phyloP scores from a whole-genome alignment of 2,113 vertebrate species.

The Sorex fumeus region DNA sequence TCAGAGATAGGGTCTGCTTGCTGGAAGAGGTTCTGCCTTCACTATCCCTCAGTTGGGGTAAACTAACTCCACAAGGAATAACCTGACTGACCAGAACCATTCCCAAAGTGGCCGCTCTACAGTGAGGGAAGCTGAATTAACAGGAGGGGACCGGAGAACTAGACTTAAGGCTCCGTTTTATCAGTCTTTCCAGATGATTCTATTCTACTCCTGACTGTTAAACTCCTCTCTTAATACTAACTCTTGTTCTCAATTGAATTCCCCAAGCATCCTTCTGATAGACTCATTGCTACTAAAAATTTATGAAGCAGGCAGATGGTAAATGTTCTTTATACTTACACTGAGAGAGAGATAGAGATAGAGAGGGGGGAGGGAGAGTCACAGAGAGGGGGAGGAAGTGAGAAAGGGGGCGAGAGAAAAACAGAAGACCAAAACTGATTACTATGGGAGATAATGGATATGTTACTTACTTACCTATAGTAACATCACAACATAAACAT shows the following conservation, averaged over 20 bases:
- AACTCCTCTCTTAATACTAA: neutral
- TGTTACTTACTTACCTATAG: neutral
- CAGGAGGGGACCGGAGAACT: rapidly evolving
- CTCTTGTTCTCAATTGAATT: neutral
- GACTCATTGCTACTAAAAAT: neutral
- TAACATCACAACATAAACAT: neutral
- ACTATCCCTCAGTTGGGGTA: rapidly evolving
- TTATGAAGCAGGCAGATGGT: neutral
- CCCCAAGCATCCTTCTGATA: neutral
- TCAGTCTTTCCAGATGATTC: neutral
- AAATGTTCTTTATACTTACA: too few relatives aligned
- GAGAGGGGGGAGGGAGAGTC: too few relatives aligned
- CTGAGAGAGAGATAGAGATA: too few relatives aligned
- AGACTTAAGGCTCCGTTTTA: rapidly evolving
- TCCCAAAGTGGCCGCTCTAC: neutral
- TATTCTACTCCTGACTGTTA: neutral
- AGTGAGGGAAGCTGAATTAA: neutral
- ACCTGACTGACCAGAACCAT: neutral
- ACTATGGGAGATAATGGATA: neutral
- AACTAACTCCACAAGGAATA: neutral
- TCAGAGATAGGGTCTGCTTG: neutral
- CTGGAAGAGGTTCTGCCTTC: neutral
- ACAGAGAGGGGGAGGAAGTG: too few relatives aligned
- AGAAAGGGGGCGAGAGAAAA: too few relatives aligned
- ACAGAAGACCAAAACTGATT: neutral